Percentiles rank a stretch among this genome's conserved stretches.
These are phyloP conservation scores for Phasianus colchicus DNA, from an alignment of 2,113 vertebrate species.

Conservation along the genomic window DNA sequence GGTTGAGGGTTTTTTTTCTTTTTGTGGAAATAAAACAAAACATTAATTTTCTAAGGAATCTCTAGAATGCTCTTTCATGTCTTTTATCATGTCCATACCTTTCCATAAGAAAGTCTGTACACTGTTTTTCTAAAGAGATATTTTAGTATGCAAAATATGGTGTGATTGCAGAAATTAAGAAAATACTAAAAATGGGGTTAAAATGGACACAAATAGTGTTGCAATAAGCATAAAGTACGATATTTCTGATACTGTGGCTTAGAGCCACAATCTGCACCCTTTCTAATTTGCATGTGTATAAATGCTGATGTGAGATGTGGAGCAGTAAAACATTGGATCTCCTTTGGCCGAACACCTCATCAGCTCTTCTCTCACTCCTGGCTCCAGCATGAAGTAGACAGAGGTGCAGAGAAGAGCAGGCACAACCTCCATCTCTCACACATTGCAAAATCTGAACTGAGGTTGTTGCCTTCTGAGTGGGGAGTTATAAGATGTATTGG, in stretches of 20 bases:
- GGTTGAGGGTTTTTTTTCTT: neutral
- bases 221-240: neutral
- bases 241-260: neutral
- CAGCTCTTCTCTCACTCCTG: fast-evolving
- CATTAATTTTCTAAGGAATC: neutral
- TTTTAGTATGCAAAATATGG: neutral
- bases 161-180: neutral
- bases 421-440: too few relatives aligned
- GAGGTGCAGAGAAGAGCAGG: neutral
- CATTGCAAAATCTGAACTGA: neutral
- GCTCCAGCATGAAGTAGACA: too few relatives aligned
- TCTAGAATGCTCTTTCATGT: neutral
- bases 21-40: neutral
- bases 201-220: neutral
- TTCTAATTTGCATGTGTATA: neutral
- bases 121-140: neutral
- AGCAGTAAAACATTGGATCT: neutral
- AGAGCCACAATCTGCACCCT: neutral
- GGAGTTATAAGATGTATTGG: neutral
- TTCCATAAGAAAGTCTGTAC: neutral
- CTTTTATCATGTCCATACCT: neutral
- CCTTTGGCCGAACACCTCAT: neutral
- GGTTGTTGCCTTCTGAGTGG: too few relatives aligned
- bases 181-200: neutral
- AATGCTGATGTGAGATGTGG: neutral